Evolutionary conservation across 2,113 vertebrate genomes (phyloP).

Genomic region (Coryphaenoides rupestris): DNA sequence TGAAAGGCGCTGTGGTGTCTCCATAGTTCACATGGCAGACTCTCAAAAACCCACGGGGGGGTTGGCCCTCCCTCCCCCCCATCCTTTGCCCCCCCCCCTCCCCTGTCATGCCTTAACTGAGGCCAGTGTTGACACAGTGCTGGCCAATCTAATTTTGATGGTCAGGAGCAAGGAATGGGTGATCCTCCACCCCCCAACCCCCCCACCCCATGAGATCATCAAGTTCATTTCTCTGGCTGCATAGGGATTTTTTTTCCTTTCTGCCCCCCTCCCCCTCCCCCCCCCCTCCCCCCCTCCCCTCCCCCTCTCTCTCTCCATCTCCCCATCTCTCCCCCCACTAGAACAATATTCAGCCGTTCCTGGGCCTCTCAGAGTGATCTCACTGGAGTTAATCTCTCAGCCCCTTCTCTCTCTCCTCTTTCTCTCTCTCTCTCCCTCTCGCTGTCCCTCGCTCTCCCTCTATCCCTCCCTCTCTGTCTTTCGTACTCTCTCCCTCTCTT

Average conservation of each 20-base stretch:
- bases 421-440: constrained; percentile 58
- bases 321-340: constrained; percentile 56
- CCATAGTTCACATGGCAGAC: constrained; percentile 78
- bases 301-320: constrained; percentile 19
- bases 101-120: constrained; percentile 69
- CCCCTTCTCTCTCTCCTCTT: constrained; percentile 52
- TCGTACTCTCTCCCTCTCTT: constrained; percentile 3
- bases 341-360: constrained; percentile 77
- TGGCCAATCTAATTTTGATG: constrained; percentile 78
- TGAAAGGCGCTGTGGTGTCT: constrained; percentile 78
- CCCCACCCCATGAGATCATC: constrained; percentile 73
- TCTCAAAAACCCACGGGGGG: constrained; percentile 66
- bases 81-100: constrained; percentile 57
- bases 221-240: constrained; percentile 77
- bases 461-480: neutral
- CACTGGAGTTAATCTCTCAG: constrained; percentile 75
- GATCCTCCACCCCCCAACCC: constrained; percentile 49
- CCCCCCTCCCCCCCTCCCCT: too few relatives aligned
- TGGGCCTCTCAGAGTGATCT: constrained; percentile 76
- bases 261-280: neutral
- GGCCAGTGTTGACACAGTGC: constrained; percentile 75
- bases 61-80: constrained; percentile 57
- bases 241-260: constrained; percentile 54
- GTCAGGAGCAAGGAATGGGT: constrained; percentile 71
- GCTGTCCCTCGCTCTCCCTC: constrained; percentile 13